Evolutionary conservation across 2,797 vertebrate species (phyloP), one percentile per base, ranked within the genome.

Genomic region (Epinephelus malabaricus): DNA sequence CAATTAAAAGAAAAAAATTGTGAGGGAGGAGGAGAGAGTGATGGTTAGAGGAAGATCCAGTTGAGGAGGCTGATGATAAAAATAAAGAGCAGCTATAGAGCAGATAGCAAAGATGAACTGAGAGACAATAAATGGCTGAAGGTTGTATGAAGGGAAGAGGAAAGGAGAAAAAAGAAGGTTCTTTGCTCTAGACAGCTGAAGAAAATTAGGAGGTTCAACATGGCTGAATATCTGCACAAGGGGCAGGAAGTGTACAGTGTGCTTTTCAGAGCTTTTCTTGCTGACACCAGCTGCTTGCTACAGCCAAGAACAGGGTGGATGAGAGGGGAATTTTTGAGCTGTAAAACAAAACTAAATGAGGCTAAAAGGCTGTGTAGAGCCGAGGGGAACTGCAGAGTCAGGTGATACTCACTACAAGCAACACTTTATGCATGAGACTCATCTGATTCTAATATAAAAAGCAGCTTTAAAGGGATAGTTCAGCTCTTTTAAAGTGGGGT

Each of bases 151-250:
- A 64, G 5, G 14, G 23, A 17, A 66, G 12, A 54, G 15, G 17
- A 68, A 69, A 72, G 47, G 34, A 70, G 55, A 49, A 63, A 34
- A 68, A 50, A 56, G 38, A 74, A 0, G n/a, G 18, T 58, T 83
- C 56, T 76, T 73, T 85, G 65, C 4, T 79, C 21, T 68, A 55
- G 75, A 74, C 72, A 87, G 77, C 64, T 85, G 73, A 88, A 83
- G 70, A 76, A 79, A 69, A 86, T 83, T 75, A 79, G 46, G 30
- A 53, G 19, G 54, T 85, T 85, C 51, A 80, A 78, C 89, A 85
- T 58, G 40, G 53, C 17, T 73, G 46, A 64, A 81, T 60, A 70
- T 49, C 18, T 38, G 25, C 71, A 77, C 70, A 69, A 58, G 53
- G 51, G 65, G 53, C 14, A 63, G 21, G 23, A 60, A 45, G 54